Base-by-base conservation (phyloP, 2,113 vertebrate species). In the Saguinus midas region DNA sequence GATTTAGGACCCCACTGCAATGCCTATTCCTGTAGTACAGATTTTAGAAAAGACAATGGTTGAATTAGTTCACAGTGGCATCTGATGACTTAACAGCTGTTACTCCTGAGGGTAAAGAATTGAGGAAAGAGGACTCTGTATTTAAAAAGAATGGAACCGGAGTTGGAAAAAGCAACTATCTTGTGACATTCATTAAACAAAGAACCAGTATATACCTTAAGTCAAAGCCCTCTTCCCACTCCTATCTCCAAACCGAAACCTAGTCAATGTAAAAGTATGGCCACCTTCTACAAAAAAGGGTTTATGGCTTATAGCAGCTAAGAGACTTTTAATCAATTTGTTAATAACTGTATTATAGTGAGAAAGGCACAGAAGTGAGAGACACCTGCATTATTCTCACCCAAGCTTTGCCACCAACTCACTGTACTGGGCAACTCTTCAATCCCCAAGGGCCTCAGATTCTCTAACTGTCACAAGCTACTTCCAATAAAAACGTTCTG, bases 61-160 rank as follows among this genome's bases (percentile, higher is more conserved):
- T 86, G 21, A 64, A 76, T 87, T 64, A 70, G 40, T 90, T 90
- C 76, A 82, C 32, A 40, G 10, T 57, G 8, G 45, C 80, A 43
- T 90, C 68, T 90, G 48, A 84, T 66, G 23, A 55, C 68, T 87
- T 84, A 55, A 93, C 9, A 79, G 86, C 20, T 66, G 78, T 91
- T 79, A 91, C 13, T 75, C 17, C 72, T 58, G 29, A 84, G 68
- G 35, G 50, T 52, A 83, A 83, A 93, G 29, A 32, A 68, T 23
- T 23, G 87, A 75, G 70, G 20, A 57, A 57, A 84, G 43, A 84
- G 29, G 43, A 84, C 40, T 37, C 29, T 73, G 6, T n/a, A 32
- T n/a, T 87, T 5, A 91, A 96, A 93, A 95, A 84, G 35, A 91
- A 76, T 75, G 25, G n/a, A 95, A 85, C 29, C 79, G 4, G 70